Evolutionary conservation across 1,140 invertebrate species (phyloP).

Genomic region (Bilobella aurantiaca): DNA sequence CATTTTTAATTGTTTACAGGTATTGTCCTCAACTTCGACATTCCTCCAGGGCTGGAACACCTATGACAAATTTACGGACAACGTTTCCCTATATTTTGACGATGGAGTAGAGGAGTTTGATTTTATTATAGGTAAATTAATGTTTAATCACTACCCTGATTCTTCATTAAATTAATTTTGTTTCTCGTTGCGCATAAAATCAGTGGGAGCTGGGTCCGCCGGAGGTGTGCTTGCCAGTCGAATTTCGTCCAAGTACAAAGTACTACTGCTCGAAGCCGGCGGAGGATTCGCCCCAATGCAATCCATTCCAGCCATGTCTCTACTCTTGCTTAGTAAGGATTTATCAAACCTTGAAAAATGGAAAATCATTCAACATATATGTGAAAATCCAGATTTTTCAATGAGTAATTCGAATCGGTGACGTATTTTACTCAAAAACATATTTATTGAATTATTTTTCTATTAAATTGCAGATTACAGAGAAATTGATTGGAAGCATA

Average conservation of each 20-base stretch:
- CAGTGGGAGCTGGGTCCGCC: conserved; percentile 37
- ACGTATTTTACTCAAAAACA: no score
- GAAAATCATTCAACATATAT: neutral
- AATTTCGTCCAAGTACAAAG: conserved; percentile 38
- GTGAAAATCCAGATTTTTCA: no score
- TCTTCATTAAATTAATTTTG: neutral
- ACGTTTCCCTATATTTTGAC: conserved; percentile 12
- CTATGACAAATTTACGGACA: conserved; percentile 18
- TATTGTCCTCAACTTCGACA: conserved; percentile 7
- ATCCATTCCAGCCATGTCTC: conserved; percentile 19
- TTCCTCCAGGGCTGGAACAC: conserved; percentile 14
- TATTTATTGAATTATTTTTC: no score
- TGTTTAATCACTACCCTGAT: neutral
- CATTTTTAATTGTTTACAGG: neutral
- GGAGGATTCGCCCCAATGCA: conserved; percentile 33
- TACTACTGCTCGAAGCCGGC: conserved; percentile 45
- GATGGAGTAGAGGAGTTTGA: conserved; percentile 16
- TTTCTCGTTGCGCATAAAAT: no score
- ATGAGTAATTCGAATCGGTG: no score
- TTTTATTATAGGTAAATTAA: conserved; percentile 23
- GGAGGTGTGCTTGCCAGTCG: conserved; percentile 41
- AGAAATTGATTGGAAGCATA: conserved; percentile 22
- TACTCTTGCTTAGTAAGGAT: conserved; percentile 20
- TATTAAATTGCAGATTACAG: no score
- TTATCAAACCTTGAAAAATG: neutral